These are phyloP conservation scores for Exephanes ischioxanthus DNA, from an alignment of 2,888 invertebrate genomes.

Conservation along the genomic window DNA sequence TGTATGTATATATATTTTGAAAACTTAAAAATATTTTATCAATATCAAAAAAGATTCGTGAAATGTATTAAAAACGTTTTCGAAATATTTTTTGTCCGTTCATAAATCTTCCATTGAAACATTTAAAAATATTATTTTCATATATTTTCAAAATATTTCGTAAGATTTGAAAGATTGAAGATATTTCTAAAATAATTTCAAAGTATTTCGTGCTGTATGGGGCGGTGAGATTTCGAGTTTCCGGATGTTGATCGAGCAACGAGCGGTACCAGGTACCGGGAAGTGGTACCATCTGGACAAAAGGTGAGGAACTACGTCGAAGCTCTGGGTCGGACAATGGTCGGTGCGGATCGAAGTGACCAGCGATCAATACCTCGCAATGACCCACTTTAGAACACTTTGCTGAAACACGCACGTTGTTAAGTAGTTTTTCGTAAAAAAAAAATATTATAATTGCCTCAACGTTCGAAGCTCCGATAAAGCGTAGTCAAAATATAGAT, in stretches of 20 bases:
- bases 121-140: too few species aligned
- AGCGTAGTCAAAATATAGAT: not conserved
- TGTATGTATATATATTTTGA: too few species aligned
- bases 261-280: not conserved
- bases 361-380: slow-evolving; percentile 8
- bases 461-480: not conserved
- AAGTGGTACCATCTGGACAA: not conserved
- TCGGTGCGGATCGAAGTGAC: slow-evolving; percentile 8
- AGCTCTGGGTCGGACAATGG: slow-evolving; percentile 1
- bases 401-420: not conserved
- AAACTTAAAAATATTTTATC: too few species aligned
- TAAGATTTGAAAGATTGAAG: too few species aligned
- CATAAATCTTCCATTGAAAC: too few species aligned
- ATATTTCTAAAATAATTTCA: not conserved
- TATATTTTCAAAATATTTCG: too few species aligned
- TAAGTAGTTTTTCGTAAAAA: not conserved
- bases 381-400: slow-evolving; percentile 3
- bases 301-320: not conserved
- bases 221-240: not conserved
- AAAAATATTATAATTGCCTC: too few species aligned
- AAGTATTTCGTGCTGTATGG: not conserved
- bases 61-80: too few species aligned
- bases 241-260: not conserved
- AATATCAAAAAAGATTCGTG: too few species aligned
- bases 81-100: too few species aligned